Evolutionary conservation across 2,888 invertebrate genomes (phyloP), one percentile per base, ranked within the genome.

Genomic region (Allacma fusca): DNA sequence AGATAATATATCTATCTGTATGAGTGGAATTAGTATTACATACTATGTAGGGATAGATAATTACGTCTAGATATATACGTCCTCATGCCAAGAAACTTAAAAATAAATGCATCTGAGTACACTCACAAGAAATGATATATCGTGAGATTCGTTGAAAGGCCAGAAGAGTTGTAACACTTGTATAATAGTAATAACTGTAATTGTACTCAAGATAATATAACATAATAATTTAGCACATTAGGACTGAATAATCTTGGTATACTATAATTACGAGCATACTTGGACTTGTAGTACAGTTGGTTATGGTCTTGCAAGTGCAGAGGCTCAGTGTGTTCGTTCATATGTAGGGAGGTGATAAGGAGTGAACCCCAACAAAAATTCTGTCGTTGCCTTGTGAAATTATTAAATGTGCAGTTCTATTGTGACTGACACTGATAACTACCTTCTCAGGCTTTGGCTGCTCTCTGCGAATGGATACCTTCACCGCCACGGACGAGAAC

Each of bases 151-250:
- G 50, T 12, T 16, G 50, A 50, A 16, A 50, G 50, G 50, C 50
- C n/a, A n/a, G 16, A 50, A 50, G 50, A 50, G 50, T n/a, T 50
- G 19, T 50, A 50, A 50, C n/a, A 50, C 50, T 50, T 50, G 50
- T 50, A 50, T 50, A 50, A 50, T 16, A 12, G n/a, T n/a, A 50
- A n/a, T 50, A 50, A 50, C 16, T 50, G 50, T 16, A 50, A 2
- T 50, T 50, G 19, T 50, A 16, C 9, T 16, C 50, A 9, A 4
- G 19, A 50, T 50, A 50, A 50, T 50, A 50, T 50, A 2, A 50
- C 50, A 50, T 50, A 12, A 16, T 9, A n/a, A 50, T 50, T 50
- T 50, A 50, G 50, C n/a, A n/a, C 50, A 50, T n/a, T 50, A 50
- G 19, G n/a, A 50, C 16, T 50, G 50, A 50, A 50, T 50, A 50